These are phyloP conservation scores for Suricata suricatta DNA, from an alignment of 2,113 vertebrate species.

Conservation along the genomic window DNA sequence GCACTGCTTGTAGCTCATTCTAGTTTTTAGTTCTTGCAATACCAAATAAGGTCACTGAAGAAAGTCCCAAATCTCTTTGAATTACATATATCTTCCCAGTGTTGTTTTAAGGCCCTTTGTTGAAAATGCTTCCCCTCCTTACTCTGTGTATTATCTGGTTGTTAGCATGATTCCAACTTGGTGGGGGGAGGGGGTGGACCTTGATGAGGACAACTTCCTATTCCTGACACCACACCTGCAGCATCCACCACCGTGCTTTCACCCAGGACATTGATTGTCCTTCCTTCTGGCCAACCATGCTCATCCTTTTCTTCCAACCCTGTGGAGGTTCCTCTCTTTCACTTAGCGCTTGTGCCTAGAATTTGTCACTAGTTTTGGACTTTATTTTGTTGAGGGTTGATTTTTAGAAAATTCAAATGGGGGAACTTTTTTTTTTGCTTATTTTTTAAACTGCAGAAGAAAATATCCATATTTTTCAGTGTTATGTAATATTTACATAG, in stretches of 20 bases:
- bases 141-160: background rate
- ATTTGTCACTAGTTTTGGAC: background rate
- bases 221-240: background rate
- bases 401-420: background rate
- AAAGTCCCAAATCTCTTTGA: background rate
- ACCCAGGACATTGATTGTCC: background rate
- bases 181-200: background rate
- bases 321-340: background rate
- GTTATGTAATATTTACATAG: background rate
- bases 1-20: background rate
- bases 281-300: background rate
- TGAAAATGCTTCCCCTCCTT: background rate
- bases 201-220: background rate
- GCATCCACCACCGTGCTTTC: background rate
- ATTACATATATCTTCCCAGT: background rate
- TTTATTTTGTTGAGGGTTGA: background rate
- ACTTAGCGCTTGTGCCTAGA: background rate
- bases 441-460: background rate
- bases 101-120: background rate
- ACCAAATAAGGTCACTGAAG: background rate
- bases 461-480: background rate
- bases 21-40: background rate
- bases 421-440: background rate
- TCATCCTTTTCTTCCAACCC: background rate
- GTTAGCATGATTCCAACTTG: background rate